phyloP scores from a whole-genome alignment of 35 echinoderm and acorn worm genomes.

The Chiridota heheva region DNA sequence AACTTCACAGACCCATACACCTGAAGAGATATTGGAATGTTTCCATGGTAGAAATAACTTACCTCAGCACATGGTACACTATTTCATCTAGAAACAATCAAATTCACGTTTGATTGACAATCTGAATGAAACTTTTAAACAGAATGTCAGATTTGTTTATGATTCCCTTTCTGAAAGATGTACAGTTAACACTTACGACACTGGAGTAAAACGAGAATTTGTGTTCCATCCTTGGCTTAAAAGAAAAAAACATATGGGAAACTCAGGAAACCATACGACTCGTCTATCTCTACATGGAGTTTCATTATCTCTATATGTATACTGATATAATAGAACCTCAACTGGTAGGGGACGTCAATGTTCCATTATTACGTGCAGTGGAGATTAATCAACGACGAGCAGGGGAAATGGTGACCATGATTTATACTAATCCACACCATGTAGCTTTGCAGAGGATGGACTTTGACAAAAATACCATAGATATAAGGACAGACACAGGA shows the following conservation, averaged over 20 bases:
- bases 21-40: background rate
- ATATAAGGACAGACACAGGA: background rate
- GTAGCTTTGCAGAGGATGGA: background rate
- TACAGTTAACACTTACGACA: background rate
- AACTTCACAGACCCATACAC: background rate
- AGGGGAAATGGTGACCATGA: background rate
- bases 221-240: background rate
- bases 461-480: background rate
- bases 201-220: background rate
- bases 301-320: constrained; percentile 2
- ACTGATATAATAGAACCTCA: background rate
- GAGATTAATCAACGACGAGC: background rate
- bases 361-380: background rate
- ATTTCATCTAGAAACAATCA: background rate
- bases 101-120: background rate
- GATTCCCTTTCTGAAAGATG: background rate
- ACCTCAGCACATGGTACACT: background rate
- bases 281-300: background rate
- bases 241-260: background rate
- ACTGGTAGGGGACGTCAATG: background rate
- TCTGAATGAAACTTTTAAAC: background rate
- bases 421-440: background rate
- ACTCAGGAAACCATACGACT: background rate
- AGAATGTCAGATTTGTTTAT: background rate
- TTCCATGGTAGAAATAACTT: background rate